phyloP scores from a whole-genome alignment of 2,797 vertebrate species.

The Onychomys leucogaster region DNA sequence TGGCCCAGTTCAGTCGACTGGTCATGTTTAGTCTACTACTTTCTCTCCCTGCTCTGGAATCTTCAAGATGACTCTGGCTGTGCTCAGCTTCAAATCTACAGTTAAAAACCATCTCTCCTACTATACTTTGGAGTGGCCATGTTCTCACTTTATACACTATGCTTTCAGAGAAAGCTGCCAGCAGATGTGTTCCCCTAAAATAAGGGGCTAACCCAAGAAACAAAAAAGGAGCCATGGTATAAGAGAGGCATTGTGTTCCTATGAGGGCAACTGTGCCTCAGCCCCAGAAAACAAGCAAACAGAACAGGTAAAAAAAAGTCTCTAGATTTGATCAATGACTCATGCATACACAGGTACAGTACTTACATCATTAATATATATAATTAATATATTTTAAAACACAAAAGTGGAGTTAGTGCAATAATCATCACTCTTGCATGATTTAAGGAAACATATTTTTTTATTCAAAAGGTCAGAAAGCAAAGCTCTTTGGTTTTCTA shows the following conservation, averaged over 20 bases:
- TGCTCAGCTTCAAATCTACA: too few species aligned
- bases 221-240: neutral
- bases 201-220: neutral
- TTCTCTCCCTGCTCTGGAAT: neutral
- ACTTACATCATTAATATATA: neutral
- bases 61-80: too few species aligned
- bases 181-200: neutral
- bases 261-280: neutral
- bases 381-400: neutral
- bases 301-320: neutral
- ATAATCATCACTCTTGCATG: neutral
- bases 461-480: neutral
- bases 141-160: neutral
- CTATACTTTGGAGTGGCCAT: neutral
- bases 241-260: neutral
- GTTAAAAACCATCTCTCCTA: too few species aligned
- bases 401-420: neutral
- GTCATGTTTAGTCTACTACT: neutral
- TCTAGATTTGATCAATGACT: neutral
- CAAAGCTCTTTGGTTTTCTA: neutral
- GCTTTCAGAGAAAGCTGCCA: neutral
- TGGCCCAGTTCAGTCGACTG: neutral
- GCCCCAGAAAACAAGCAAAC: neutral
- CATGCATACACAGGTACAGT: neutral
- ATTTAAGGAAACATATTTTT: neutral